These are phyloP conservation scores for Byasa hedistus DNA, from an alignment of 2,888 invertebrate genomes.

Conservation along the genomic window DNA sequence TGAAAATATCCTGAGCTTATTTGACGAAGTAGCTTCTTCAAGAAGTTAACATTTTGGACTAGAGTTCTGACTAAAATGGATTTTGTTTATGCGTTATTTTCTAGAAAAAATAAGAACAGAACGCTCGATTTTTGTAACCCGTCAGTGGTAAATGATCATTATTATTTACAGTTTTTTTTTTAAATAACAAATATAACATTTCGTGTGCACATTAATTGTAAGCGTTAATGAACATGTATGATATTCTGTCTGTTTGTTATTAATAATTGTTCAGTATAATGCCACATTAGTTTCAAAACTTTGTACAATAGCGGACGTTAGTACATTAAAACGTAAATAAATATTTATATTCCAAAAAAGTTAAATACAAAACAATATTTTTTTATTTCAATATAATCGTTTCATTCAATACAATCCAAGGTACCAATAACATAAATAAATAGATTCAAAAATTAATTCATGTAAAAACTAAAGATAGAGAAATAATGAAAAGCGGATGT, in stretches of 20 bases:
- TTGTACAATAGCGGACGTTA: neutral
- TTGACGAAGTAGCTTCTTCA: conserved; percentile 55
- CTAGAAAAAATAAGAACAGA: conserved; percentile 28
- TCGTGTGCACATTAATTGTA: conserved; percentile 19
- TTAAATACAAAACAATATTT: too few relatives aligned
- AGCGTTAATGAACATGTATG: conserved; percentile 17
- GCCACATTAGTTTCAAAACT: neutral
- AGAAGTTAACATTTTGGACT: conserved; percentile 69
- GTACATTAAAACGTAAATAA: neutral
- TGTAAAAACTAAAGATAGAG: neutral
- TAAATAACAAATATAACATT: conserved; percentile 16
- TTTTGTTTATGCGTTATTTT: conserved; percentile 49
- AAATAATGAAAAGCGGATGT: conserved; percentile 9
- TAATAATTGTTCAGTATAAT: neutral
- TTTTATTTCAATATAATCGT: neutral
- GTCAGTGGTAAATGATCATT: conserved; percentile 33
- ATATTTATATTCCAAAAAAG: too few relatives aligned
- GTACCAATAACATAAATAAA: neutral
- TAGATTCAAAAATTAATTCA: neutral
- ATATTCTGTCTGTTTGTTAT: conserved; percentile 10
- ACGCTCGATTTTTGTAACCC: conserved; percentile 25
- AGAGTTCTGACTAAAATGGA: conserved; percentile 73
- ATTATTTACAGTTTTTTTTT: conserved; percentile 29
- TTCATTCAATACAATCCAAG: neutral
- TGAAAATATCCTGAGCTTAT: conserved; percentile 57